Percentiles rank a stretch among this genome's conserved stretches.
These are phyloP conservation scores for Elysia chlorotica DNA, from an alignment of 1,140 invertebrate genomes.

Conservation along the genomic window DNA sequence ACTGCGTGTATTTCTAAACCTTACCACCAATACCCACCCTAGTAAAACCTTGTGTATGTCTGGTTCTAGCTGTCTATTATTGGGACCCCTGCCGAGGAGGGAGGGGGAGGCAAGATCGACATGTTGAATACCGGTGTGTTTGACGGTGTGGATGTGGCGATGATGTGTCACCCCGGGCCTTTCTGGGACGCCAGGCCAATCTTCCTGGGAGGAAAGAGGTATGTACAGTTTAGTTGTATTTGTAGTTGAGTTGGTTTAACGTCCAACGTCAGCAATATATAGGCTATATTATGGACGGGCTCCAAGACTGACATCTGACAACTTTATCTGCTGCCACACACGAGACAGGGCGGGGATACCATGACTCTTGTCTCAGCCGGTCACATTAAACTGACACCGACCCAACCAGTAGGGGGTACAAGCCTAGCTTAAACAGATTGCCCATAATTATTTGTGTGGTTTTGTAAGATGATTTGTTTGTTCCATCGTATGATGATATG, in stretches of 20 bases:
- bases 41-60: no score
- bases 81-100: conserved; percentile 60
- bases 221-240: background rate
- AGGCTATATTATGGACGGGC: background rate
- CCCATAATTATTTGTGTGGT: no score
- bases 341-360: no score
- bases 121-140: conserved; percentile 53
- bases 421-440: no score
- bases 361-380: no score
- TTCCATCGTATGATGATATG: no score
- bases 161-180: conserved; percentile 59
- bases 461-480: no score
- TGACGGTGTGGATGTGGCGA: conserved; percentile 54
- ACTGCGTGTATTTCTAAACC: background rate
- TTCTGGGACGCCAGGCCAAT: conserved; percentile 25
- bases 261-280: no score
- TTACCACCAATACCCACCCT: background rate
- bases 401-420: no score
- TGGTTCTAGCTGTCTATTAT: conserved; percentile 50
- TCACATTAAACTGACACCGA: no score
- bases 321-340: no score
- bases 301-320: background rate
- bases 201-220: conserved; percentile 22
- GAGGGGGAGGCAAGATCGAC: conserved; percentile 54
- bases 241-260: background rate